phyloP scores from a whole-genome alignment of 2,797 vertebrate species.

The Sorex maritimensis region DNA sequence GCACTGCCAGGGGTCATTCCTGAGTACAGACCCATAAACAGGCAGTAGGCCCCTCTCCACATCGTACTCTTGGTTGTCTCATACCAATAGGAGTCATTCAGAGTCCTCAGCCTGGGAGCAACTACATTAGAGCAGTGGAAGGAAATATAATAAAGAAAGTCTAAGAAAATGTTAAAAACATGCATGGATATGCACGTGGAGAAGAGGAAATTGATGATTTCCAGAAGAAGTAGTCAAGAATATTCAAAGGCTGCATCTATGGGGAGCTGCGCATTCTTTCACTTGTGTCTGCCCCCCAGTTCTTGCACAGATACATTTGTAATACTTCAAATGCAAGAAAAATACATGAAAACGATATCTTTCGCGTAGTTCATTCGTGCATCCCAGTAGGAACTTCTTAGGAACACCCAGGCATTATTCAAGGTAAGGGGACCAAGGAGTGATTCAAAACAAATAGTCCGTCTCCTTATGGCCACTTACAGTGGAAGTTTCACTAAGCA shows the following conservation, averaged over 20 bases:
- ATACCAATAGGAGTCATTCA: constrained; percentile 43
- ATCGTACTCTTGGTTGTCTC: not conserved
- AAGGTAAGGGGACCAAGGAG: not conserved
- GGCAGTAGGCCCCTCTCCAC: no score
- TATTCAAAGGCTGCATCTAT: constrained; percentile 32
- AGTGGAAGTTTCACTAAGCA: constrained; percentile 28
- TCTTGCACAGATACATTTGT: constrained; percentile 18
- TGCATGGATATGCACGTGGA: not conserved
- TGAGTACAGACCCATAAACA: no score
- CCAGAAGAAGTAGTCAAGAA: constrained; percentile 27
- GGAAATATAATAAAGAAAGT: constrained; percentile 40
- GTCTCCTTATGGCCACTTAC: not conserved
- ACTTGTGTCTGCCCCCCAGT: constrained; percentile 27
- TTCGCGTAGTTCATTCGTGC: constrained; percentile 30
- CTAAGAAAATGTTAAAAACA: constrained; percentile 11
- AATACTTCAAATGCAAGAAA: no score
- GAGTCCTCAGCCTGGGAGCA: constrained; percentile 17
- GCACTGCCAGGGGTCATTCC: no score
- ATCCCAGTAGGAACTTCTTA: not conserved
- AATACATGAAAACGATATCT: not conserved
- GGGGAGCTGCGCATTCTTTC: constrained; percentile 16
- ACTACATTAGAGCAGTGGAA: constrained; percentile 51
- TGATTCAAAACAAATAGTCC: constrained; percentile 32
- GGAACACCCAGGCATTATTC: not conserved
- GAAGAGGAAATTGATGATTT: not conserved